Evolutionary conservation across 2,797 vertebrate genomes (phyloP).

Genomic region (Gymnothorax reevesii): DNA sequence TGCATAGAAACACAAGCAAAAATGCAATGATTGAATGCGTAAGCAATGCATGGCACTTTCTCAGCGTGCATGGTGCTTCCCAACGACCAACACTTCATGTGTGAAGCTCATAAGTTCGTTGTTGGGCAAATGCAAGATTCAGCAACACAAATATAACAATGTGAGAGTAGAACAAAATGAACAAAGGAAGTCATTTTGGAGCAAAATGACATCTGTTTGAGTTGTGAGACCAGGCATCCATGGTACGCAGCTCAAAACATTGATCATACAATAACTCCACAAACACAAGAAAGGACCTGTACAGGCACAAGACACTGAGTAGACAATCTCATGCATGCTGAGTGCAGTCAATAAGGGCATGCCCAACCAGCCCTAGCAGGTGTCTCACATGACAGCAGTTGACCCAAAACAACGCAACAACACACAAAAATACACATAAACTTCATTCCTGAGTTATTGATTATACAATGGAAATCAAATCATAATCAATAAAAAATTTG

Average conservation of each 20-base stretch:
- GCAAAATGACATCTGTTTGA: slow-evolving; percentile 95
- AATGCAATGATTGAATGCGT: slow-evolving; percentile 46
- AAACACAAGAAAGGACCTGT: slow-evolving; percentile 68
- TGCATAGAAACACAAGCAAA: slow-evolving; percentile 40
- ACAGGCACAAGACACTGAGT: slow-evolving; percentile 87
- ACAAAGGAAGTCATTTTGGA: slow-evolving; percentile 84
- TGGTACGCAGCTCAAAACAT: slow-evolving; percentile 92
- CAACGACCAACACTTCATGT: slow-evolving; percentile 90
- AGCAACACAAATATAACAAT: slow-evolving; percentile 58
- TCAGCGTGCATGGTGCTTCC: slow-evolving; percentile 76
- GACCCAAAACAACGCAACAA: slow-evolving; percentile 52
- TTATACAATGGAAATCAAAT: slow-evolving; percentile 79
- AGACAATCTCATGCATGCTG: slow-evolving; percentile 93
- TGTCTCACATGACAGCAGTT: slow-evolving; percentile 63
- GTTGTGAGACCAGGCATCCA: slow-evolving; percentile 82
- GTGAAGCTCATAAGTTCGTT: slow-evolving; percentile 79
- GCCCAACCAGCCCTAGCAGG: slow-evolving; percentile 76
- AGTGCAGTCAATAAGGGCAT: slow-evolving; percentile 89
- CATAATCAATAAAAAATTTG: too few species aligned
- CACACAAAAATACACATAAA: slow-evolving; percentile 37
- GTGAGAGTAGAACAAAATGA: slow-evolving; percentile 47
- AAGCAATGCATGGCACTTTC: slow-evolving; percentile 76
- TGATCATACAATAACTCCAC: slow-evolving; percentile 83
- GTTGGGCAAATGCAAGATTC: slow-evolving; percentile 78
- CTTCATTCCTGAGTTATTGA: slow-evolving; percentile 67